These are phyloP conservation scores for human (Homo sapiens) DNA, from an alignment of 2,113 vertebrate genomes.

Conservation along the genomic window GRCh38 chr7:137249001-137249500, in stretches of 20 bases:
- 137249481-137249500: background rate
- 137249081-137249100: background rate
- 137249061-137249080: background rate
- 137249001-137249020: background rate
- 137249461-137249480: background rate
- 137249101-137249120: background rate
- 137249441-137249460: background rate
- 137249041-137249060: background rate
- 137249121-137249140: background rate
- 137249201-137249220: background rate
- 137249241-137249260: background rate
- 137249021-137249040: background rate
- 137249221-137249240: background rate
- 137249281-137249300: fast-evolving
- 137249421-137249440: background rate
- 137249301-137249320: too few relatives aligned
- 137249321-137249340: background rate
- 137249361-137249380: background rate
- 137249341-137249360: background rate
- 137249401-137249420: background rate
- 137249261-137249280: background rate
- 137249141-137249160: background rate
- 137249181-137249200: too few relatives aligned
- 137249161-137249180: background rate
- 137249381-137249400: background rate